phyloP scores from a whole-genome alignment of 2,888 invertebrate species.

The Drosophila kambysellisi region DNA sequence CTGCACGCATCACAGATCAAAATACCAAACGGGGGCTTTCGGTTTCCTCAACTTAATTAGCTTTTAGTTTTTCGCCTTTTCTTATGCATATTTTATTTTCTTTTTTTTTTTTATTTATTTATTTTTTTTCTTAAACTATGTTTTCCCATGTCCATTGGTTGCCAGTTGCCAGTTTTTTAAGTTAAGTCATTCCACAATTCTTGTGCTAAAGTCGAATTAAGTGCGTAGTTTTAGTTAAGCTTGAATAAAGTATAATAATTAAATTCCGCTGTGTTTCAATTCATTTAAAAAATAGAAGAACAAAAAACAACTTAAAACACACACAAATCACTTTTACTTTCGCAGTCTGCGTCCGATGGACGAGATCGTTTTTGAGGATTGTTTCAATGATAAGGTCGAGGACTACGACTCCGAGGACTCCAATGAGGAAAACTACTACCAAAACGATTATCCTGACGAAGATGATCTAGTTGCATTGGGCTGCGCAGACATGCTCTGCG shows the following conservation, averaged over 20 bases:
- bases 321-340: conserved; percentile 11
- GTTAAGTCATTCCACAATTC: conserved; percentile 56
- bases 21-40: conserved; percentile 1
- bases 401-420: conserved; percentile 89
- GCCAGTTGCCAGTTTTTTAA: conserved; percentile 51
- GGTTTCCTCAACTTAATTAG: conserved; percentile 43
- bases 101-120: background rate
- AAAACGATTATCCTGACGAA: conserved; percentile 92
- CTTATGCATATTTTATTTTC: conserved; percentile 7
- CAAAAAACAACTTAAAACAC: conserved; percentile 2
- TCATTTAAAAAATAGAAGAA: background rate
- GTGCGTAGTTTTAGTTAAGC: conserved; percentile 56
- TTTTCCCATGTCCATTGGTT: conserved; percentile 19
- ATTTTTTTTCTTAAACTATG: background rate
- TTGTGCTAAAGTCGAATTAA: conserved; percentile 61
- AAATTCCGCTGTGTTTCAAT: conserved; percentile 29
- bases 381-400: conserved; percentile 79
- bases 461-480: conserved; percentile 87
- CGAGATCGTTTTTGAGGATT: conserved; percentile 82
- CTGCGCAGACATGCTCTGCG: conserved; percentile 87
- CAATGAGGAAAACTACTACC: conserved; percentile 91
- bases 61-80: conserved; percentile 31
- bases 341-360: conserved; percentile 80
- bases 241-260: conserved; percentile 24
- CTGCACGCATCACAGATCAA: conserved; percentile 33